Evolutionary conservation across 92 coral and sea anemone species (phyloP), one percentile per base, ranked within the genome.

Genomic region (Palythoa grandis): DNA sequence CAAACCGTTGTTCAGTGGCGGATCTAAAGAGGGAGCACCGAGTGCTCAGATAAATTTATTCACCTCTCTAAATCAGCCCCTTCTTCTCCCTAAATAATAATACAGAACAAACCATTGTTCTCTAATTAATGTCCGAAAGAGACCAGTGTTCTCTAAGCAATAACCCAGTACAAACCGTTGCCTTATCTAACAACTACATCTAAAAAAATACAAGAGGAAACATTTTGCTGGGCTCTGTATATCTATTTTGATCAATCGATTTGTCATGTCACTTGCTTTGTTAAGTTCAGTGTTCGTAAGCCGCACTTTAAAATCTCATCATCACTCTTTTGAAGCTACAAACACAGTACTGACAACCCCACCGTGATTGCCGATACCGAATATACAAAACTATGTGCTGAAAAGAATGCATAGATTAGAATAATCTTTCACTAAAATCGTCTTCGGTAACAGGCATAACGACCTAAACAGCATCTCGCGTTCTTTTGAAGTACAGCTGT

Each of bases 381-480:
- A 63, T 2, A 19, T 63, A 17, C 69, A 63, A 20, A 63, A 63
- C 69, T 63, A 43, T 43, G 50, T 5, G 69, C 19, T 63, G 69
- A 17, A 63, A 63, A 16, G 35, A 63, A 8, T 9, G 69, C 69
- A 63, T 5, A 63, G 35, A 20, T 63, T n/a, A 63, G 69, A 19
- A 63, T 63, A 63, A 63, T 56, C 29, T n/a, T 63, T 63, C 69
- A 63, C 69, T 63, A 63, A 63, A 63, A 63, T 63, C 11, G 69
- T 63, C 35, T n/a, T 63, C 19, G 35, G 69, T 8, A 9, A 63
- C 5, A 63, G 25, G 22, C 66, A 29, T n/a, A 63, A 63, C 11
- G 25, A 63, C 69, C 69, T n/a, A n/a, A n/a, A n/a, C 11, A 17
- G 22, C 24, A 63, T 4, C 11, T 17, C 22, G 3, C 1, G 6